Evolutionary conservation across 35 echinoderm and acorn worm species (phyloP).

Genomic region (Stichopus chloronotus): DNA sequence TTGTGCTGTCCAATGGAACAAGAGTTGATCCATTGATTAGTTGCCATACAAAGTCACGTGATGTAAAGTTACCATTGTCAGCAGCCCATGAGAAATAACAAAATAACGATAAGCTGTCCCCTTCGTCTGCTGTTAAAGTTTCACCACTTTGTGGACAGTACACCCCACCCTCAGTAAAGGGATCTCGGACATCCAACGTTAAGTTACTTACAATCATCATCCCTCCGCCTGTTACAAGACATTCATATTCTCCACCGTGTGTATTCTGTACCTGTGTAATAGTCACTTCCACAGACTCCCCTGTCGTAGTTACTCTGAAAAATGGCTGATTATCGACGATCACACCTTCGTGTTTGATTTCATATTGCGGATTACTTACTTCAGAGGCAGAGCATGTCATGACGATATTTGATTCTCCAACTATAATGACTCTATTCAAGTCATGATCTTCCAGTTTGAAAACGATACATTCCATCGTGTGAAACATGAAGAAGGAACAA

Average conservation of each 20-base stretch:
- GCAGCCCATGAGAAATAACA: neutral
- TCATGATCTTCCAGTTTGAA: neutral
- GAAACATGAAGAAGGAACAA: neutral
- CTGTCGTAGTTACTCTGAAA: neutral
- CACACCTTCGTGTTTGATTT: neutral
- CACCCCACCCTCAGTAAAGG: too few relatives aligned
- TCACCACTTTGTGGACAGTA: too few relatives aligned
- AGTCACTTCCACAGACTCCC: neutral
- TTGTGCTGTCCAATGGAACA: too few relatives aligned
- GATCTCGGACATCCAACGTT: too few relatives aligned
- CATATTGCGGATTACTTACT: neutral
- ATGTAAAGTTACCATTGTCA: neutral
- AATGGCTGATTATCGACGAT: neutral
- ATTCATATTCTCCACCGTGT: too few relatives aligned
- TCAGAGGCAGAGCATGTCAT: slow-evolving; percentile 3
- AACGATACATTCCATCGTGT: neutral
- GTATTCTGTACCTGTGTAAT: neutral
- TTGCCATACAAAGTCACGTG: neutral
- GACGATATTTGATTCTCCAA: neutral
- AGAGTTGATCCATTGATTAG: neutral
- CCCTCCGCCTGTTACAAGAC: too few relatives aligned
- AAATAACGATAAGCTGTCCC: too few relatives aligned
- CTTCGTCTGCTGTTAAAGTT: too few relatives aligned
- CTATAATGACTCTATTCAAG: neutral
- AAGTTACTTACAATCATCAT: too few relatives aligned